Evolutionary conservation across 2,113 vertebrate species (phyloP), one percentile per base, ranked within the genome.

Genomic region (Cololabis saira): DNA sequence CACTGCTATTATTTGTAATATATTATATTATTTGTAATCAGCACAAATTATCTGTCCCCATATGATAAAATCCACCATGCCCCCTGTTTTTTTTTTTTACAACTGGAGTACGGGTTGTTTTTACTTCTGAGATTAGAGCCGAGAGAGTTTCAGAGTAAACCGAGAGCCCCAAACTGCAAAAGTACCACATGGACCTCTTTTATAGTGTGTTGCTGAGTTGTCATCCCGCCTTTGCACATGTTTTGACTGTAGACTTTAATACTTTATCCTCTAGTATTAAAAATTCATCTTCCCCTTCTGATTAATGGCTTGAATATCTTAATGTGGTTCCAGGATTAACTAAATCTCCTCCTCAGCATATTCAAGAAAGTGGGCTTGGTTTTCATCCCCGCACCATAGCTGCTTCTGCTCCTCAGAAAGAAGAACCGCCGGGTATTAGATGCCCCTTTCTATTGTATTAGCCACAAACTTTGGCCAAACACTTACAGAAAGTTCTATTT

Each of bases 261-360:
- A 51, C 18, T 62, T 48, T 1, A 1, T 48, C 40, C 19, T 15
- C 15, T 45, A 12, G 14, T 41, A 37, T 15, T 58, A 17, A 16
- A 22, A 48, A 55, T 44, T 6, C 8, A 2, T 65, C 52, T 47
- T 15, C 4, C 11, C 24, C 17, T 63, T 41, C 14, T 52, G 47
- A 54, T 54, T 13, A 51, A 15, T 61, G 14, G 27, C 16, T 51
- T 67, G 14, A 65, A 53, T 71, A 52, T 75, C 55, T 54, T 40
- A 43, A 42, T 44, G n/a, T 22, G 22, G 30, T 50, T 71, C 10
- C 21, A 27, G 54, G 22, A 52, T 65, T 51, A 61, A 56, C 22
- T n/a, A 40, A 67, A 51, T 58, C 3, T 1, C 40, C 33, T 43
- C 4, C 17, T 68, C 74, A 55, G 37, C 55, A 60, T 16, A 18